Evolutionary conservation across 2,888 invertebrate species (phyloP), one percentile per base, ranked within the genome.

Genomic region (Cactoblastis cactorum): DNA sequence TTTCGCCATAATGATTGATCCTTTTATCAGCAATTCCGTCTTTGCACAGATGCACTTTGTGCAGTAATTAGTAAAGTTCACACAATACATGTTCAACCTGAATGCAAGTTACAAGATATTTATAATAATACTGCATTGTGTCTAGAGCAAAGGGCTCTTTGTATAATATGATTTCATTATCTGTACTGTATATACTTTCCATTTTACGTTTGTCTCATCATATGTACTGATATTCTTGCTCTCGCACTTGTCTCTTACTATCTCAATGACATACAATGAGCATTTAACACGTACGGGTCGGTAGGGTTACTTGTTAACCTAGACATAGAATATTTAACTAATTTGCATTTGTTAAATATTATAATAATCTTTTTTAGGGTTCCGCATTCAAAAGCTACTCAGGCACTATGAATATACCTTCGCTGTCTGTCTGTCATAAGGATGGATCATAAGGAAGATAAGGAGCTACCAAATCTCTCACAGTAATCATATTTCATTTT

Each of bases 1-100:
- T 69, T 72, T 67, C 65, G 67, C 62, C 68, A 58, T 59, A 59
- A 63, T 82, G 77, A 77, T 60, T 77, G 76, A 77, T 60, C 54
- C 61, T 51, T 58, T 71, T 71, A 69, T 74, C 70, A 62, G 56
- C 59, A 58, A 65, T 63, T 63, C 54, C 56, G 55, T 52, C 9
- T 55, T 46, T 49, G 46, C 63, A 71, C 58, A 57, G 59, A 41
- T 49, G 43, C 46, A 50, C 28, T 53, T 56, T 54, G 52, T 49
- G 37, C 49, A 41, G 28, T 49, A 41, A 34, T 41, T 49, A 49
- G 49, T 48, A 35, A 47, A 43, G 48, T 48, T 52, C 43, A 43
- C 47, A 28, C 47, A 48, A 43, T 43, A 52, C 24, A 32, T 45
- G 34, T 33, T 12, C 34, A 15, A 35, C 11, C 15, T 51, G 48